Percentiles rank a stretch among this genome's conserved stretches.
phyloP scores from a whole-genome alignment of 2,113 vertebrate genomes.

The Syrmaticus mikado region DNA sequence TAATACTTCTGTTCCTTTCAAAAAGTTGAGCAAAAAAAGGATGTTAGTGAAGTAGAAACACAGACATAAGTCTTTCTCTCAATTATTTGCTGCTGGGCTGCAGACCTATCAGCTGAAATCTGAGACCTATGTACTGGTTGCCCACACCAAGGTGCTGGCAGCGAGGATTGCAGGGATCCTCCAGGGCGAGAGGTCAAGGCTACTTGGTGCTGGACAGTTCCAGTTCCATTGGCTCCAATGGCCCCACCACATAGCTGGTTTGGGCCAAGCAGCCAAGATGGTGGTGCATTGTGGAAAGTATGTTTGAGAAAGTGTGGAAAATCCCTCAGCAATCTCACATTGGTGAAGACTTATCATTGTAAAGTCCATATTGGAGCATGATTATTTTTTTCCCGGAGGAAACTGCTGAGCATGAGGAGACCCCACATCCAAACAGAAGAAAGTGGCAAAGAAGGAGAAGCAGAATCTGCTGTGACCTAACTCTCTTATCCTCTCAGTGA shows the following conservation, averaged over 20 bases:
- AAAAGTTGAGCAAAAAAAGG: not conserved
- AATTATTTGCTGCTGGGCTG: not conserved
- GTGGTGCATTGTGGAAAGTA: rapidly evolving
- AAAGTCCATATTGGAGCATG: not conserved
- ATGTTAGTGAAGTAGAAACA: not conserved
- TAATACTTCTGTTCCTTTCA: not conserved
- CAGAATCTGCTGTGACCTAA: not conserved
- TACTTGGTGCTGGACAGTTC: not conserved
- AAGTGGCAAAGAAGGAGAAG: not conserved
- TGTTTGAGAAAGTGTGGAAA: not conserved
- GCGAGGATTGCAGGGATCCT: not conserved
- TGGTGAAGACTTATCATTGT: not conserved
- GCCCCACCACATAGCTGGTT: rapidly evolving
- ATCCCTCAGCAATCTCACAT: rapidly evolving
- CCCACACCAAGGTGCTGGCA: not conserved
- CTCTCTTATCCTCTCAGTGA: not conserved
- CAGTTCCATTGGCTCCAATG: rapidly evolving
- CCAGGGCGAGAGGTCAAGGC: rapidly evolving
- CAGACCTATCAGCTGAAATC: not conserved
- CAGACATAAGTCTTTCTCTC: rapidly evolving
- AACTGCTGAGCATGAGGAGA: not conserved
- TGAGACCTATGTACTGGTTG: not conserved
- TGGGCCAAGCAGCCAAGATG: not conserved
- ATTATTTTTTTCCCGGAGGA: not conserved
- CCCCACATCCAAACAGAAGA: not conserved